Base-by-base conservation (phyloP, 1,140 invertebrate genomes). In the Hycleus phaleratus region DNA sequence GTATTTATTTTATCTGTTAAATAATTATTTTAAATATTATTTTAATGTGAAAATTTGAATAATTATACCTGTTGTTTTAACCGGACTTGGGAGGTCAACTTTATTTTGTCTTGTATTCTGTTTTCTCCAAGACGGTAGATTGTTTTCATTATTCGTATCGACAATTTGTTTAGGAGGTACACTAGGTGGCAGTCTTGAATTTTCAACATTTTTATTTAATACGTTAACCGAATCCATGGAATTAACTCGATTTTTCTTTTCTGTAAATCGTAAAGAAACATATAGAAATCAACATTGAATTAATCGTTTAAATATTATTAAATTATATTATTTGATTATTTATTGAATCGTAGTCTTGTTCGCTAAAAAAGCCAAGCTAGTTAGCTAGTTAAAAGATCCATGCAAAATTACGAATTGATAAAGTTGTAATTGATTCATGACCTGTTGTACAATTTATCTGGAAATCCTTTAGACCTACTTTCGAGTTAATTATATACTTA, bases 231-330 rank as follows among this genome's bases (percentile, higher is more conserved):
- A 38, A 49, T 51, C 26, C 40, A 79, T 79, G 78, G 82, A 78
- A 63, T 85, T 85, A 8, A 77, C 77, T 64, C 78, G 77, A 71
- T 85, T 85, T 68, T 83, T 83, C 75, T 83, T 84, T 67, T 83
- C 82, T 84, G 77, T 52, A 80, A 79, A 68, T 32, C 1, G 4
- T 32, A 32, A 12, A 39, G 47, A 55, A 55, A 24, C 9, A 53
- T 26, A 1, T 12, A 53, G 10, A 42, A 42, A 42, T 8, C 12
- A 49, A 49, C 5, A 49, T 38, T 7, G 9, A 47, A 7, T 11
- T 24, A 10, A 47, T 47, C 4, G 7, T 32, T 32, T 7, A 4
- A 32, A 32, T 32, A 7, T 32, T 32, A 32, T 32, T 32, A 7
- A 32, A 32, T 7, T 5, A 32, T 32, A 32, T 32, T 32, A 32